Base-by-base conservation (phyloP, 2,888 invertebrate species). In the Acrobasis consociella region DNA sequence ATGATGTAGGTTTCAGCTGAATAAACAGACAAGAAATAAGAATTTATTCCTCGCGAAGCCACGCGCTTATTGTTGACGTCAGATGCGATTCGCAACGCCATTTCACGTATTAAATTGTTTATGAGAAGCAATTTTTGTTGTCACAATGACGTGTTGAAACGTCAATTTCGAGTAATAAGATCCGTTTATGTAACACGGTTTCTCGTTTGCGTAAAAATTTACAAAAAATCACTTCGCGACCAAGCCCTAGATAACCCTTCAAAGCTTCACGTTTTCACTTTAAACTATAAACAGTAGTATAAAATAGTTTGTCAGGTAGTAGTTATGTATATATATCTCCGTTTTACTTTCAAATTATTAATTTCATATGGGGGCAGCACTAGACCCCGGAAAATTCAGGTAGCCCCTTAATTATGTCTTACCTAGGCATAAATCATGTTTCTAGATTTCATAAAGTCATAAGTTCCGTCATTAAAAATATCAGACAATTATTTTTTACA, bases 41-140 rank as follows among this genome's bases (percentile, higher is more conserved):
- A 13, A 53, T 15, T 13, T 56, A 22, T 56, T 31, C 8, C 22
- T 31, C 31, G 56, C 56, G 38, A 22, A 56, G 16, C 53, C 37
- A 53, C 42, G 22, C 56, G 42, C 56, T 42, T 17, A 55, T 16
- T 56, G 8, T 42, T 42, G 56, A 56, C 56, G 56, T 56, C 56
- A 56, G 17, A 42, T 16, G 42, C 7, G 42, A 56, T 56, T 56
- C 56, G 56, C 56, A 15, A 46, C 42, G 42, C 42, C 56, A 22
- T 56, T 46, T 56, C 56, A 56, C 56, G 42, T 56, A 56, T 42
- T 42, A 42, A 42, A 56, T 56, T 46, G 56, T 56, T 56, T 56
- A 56, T 56, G 42, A 56, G 56, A 56, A 56, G 16, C 15, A 42
- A 42, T 56, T 56, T 56, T 16, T 56, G 42, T 42, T 42, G 42